Evolutionary conservation across 2,113 vertebrate genomes (phyloP).

Genomic region (Eonycteris spelaea): DNA sequence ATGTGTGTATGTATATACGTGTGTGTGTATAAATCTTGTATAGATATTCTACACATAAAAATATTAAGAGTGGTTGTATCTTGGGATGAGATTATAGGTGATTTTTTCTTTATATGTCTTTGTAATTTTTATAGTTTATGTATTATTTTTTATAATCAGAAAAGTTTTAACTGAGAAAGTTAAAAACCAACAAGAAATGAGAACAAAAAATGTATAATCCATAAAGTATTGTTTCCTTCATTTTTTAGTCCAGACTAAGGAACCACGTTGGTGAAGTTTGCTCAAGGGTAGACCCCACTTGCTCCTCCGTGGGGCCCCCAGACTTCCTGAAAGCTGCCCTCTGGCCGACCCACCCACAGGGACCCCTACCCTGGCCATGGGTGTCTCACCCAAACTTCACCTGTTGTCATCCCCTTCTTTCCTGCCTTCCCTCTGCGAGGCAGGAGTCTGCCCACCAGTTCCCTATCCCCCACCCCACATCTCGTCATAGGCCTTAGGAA

Average conservation of each 20-base stretch:
- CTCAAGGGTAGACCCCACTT: neutral
- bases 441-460: neutral
- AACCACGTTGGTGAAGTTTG: neutral
- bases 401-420: neutral
- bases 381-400: neutral
- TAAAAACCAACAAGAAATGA: neutral
- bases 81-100: neutral
- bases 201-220: neutral
- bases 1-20: too few relatives aligned
- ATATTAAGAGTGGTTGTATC: neutral
- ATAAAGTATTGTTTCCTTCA: neutral
- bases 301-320: neutral
- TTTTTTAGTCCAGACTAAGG: neutral
- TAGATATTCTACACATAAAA: neutral
- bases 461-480: neutral
- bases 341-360: fast-evolving
- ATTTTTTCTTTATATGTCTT: neutral
- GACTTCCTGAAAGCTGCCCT: neutral
- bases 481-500: neutral
- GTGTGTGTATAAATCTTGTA: neutral
- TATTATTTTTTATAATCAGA: neutral
- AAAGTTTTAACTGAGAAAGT: neutral
- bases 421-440: neutral
- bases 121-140: neutral
- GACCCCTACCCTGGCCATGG: neutral